These are phyloP conservation scores for Ceratina japonica DNA, from an alignment of 1,140 invertebrate genomes.

Conservation along the genomic window DNA sequence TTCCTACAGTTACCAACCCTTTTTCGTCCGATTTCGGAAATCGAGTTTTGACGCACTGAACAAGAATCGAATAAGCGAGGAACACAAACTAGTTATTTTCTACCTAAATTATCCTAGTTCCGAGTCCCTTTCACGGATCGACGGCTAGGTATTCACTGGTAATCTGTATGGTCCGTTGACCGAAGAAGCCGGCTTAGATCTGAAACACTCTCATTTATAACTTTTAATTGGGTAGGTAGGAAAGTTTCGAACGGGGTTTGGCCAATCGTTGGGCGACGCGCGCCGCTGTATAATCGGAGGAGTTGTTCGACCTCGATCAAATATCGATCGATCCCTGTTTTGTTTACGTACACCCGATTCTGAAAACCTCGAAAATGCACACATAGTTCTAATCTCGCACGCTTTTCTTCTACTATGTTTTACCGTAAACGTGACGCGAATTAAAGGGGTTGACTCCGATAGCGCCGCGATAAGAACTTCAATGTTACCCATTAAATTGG, in stretches of 20 bases:
- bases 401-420: background rate
- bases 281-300: constrained; percentile 10
- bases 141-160: constrained; percentile 21
- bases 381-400: no score
- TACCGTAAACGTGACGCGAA: background rate
- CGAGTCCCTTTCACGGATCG: constrained; percentile 30
- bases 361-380: background rate
- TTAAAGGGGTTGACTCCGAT: no score
- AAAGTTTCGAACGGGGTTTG: constrained; percentile 53
- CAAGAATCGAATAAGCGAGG: background rate
- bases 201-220: constrained; percentile 65
- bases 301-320: constrained; percentile 47
- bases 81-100: background rate
- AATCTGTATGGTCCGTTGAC: constrained; percentile 36
- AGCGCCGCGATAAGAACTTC: no score
- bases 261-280: constrained; percentile 28
- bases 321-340: background rate
- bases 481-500: no score
- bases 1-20: no score
- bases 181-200: constrained; percentile 49
- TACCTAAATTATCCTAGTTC: constrained; percentile 43
- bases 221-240: constrained; percentile 67
- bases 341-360: background rate
- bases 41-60: no score
- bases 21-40: no score